A percentile compares a stretch with the other conserved stretches of the same genome.
Conservation (phyloP, 2,113 vertebrate genomes). For the Antigone vipio region DNA sequence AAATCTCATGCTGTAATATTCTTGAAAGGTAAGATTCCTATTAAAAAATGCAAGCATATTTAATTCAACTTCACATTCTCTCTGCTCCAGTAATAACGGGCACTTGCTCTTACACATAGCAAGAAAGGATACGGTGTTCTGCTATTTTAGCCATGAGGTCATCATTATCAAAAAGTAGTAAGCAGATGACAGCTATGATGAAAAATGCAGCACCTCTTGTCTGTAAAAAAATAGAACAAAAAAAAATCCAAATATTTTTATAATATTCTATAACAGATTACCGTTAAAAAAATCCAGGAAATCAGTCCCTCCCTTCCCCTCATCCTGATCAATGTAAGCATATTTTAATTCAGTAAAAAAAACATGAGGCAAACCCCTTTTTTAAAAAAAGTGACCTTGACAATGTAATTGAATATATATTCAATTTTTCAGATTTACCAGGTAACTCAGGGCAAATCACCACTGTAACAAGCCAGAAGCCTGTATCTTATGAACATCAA, state of each 20-base stretch:
- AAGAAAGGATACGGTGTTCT: slow-evolving; percentile 97
- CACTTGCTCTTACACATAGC: neutral
- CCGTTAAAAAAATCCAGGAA: neutral
- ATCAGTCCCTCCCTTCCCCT: neutral
- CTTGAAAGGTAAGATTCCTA: neutral
- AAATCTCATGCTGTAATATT: neutral
- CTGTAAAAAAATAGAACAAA: slow-evolving; percentile 65
- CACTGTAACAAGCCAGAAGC: neutral
- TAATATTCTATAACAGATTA: neutral
- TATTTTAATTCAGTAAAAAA: neutral
- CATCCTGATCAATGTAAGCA: neutral
- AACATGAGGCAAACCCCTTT: neutral
- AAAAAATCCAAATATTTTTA: neutral
- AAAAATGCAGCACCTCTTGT: slow-evolving; percentile 96
- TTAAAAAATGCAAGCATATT: neutral
- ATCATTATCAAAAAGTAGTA: slow-evolving; percentile 97
- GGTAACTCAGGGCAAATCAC: neutral
- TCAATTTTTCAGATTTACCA: neutral
- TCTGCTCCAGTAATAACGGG: neutral
- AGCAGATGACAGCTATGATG: slow-evolving; percentile 94
- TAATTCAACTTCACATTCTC: neutral
- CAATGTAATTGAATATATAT: neutral
- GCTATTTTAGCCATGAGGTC: slow-evolving; percentile 99
- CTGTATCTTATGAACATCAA: neutral
- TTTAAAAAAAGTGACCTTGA: neutral